Conservation (phyloP, 2,888 invertebrate species). For the Macrosoma leucophasiata region DNA sequence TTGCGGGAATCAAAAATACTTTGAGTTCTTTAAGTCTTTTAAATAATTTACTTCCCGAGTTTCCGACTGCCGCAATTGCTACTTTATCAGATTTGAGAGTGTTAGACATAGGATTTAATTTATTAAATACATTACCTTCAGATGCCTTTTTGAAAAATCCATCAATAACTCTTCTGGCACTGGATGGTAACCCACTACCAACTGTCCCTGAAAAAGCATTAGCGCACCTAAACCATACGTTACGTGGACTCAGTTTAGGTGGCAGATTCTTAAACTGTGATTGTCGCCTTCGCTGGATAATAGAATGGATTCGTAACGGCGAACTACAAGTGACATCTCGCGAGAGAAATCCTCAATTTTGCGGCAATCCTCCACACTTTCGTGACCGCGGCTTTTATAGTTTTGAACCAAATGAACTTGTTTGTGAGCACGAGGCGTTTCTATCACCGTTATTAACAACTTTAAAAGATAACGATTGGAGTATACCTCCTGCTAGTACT, state of each 20-base stretch:
- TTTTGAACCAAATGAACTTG: constrained; percentile 85
- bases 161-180: constrained; percentile 88
- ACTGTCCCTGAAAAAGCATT: constrained; percentile 89
- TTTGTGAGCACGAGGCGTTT: constrained; percentile 70
- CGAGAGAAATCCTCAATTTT: constrained; percentile 94
- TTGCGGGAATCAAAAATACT: constrained; percentile 85
- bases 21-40: constrained; percentile 91
- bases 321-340: constrained; percentile 94
- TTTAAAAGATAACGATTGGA: constrained; percentile 36
- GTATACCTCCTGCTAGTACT: constrained; percentile 30
- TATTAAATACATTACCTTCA: constrained; percentile 86
- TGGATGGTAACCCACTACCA: constrained; percentile 92
- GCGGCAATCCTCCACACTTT: constrained; percentile 87
- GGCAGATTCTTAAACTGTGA: constrained; percentile 93
- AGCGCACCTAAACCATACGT: constrained; percentile 84
- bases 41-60: constrained; percentile 91
- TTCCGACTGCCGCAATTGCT: constrained; percentile 87
- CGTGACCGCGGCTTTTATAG: constrained; percentile 90
- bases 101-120: constrained; percentile 93
- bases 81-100: constrained; percentile 88
- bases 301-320: constrained; percentile 90
- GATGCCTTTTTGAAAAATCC: constrained; percentile 89
- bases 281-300: constrained; percentile 91
- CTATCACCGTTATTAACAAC: constrained; percentile 32
- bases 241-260: constrained; percentile 90